Base-by-base conservation (phyloP, 2,888 invertebrate genomes). In the Diarsia mendica region DNA sequence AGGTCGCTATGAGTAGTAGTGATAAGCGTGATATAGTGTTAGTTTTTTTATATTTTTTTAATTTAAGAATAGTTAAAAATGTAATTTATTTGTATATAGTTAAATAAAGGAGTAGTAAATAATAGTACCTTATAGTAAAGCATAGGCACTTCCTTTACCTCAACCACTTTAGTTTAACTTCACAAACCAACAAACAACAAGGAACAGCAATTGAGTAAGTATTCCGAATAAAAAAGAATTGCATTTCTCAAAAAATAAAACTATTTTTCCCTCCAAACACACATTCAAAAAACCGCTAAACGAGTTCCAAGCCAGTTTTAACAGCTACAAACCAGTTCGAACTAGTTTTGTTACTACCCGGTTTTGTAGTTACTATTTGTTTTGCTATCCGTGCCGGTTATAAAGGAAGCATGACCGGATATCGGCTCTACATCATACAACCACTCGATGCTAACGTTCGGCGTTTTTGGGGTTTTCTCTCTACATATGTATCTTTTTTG, bases 341-440 rank as follows among this genome's bases (percentile, higher is more conserved):
- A 70, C 63, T 13, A 44, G 60, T 70, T 81, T 70, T n/a, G 65
- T 63, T 63, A 20, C 48, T 63, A 65, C 63, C 39, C 51, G 64
- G 64, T 67, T 78, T 78, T 72, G 67, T 67, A 44, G 67, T 33
- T 23, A 18, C 48, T 69, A 33, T 77, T 55, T 18, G 53, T 73
- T 81, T 77, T 70, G 73, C 77, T 58, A 69, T 73, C 81, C 51
- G 51, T 77, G 70, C 69, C 6, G 46, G 44, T 33, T 55, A 55
- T 60, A 73, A 69, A 81, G 81, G 81, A 81, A 81, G 69, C 69
- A 18, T 53, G 61, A 58, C 58, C 81, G 81, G 81, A 77, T 81
- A 81, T 81, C 77, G 81, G 28, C 68, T 77, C 58, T 81, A 49
- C 67, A 70, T 81, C 81, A 81, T 81, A 69, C 39, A 70, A 44